Evolutionary conservation across 2,113 vertebrate species (phyloP).

Genomic region (Heptranchias perlo): DNA sequence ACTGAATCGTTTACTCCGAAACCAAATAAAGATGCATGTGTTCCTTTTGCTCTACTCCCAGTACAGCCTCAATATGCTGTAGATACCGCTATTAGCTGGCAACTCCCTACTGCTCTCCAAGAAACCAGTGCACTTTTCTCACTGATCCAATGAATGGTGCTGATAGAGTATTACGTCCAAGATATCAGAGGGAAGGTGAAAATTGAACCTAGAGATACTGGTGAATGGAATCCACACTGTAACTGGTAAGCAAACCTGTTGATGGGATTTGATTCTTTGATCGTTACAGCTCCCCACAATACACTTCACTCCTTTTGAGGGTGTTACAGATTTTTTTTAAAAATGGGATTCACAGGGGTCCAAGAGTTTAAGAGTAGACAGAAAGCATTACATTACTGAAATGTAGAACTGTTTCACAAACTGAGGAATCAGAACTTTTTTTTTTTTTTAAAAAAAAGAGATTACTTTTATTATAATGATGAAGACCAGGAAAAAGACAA

Average conservation of each 20-base stretch:
- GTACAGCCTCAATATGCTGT: background rate
- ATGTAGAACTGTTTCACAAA: background rate
- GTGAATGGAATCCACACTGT: background rate
- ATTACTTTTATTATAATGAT: background rate
- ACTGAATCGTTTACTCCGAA: background rate
- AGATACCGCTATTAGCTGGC: background rate
- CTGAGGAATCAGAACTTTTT: background rate
- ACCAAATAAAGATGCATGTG: background rate
- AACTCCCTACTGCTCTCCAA: background rate
- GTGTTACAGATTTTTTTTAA: background rate
- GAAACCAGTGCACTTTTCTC: background rate
- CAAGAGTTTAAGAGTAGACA: background rate
- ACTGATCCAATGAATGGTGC: background rate
- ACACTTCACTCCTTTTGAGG: no score
- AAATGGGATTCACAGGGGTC: background rate
- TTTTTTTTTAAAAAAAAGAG: no score
- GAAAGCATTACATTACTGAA: background rate
- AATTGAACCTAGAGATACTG: no score
- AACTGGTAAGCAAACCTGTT: background rate
- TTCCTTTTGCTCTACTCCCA: background rate
- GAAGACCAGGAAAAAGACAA: background rate
- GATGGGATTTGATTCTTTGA: background rate
- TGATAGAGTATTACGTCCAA: background rate
- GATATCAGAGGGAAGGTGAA: no score
- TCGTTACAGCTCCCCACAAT: background rate